Evolutionary conservation across 2,888 invertebrate species (phyloP).

Genomic region (Drosophila fungiperda): DNA sequence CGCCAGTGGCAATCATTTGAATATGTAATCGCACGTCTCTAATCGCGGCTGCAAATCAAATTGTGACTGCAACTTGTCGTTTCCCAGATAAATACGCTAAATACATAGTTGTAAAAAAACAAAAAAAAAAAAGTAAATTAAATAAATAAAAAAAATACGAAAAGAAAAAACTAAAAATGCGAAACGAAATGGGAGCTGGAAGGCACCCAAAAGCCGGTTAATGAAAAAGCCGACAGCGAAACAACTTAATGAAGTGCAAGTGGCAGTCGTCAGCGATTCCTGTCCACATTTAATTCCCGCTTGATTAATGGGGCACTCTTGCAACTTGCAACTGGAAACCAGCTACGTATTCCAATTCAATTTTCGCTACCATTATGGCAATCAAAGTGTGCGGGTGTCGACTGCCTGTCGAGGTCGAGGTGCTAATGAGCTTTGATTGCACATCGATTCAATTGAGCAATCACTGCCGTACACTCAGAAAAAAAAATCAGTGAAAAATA

Average conservation of each 20-base stretch:
- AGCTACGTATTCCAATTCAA: constrained; percentile 5
- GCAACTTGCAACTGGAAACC: constrained; percentile 17
- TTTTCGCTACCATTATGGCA: constrained; percentile 23
- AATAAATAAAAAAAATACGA: background rate
- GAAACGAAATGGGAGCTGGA: constrained; percentile 6
- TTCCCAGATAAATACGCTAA: constrained; percentile 49
- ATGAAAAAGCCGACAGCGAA: constrained; percentile 52
- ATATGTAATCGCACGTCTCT: constrained; percentile 66
- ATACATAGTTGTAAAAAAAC: constrained; percentile 20
- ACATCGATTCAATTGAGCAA: background rate
- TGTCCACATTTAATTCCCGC: constrained; percentile 41
- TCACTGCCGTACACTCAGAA: background rate
- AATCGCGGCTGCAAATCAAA: constrained; percentile 72
- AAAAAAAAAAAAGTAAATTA: background rate
- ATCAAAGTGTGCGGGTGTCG: constrained; percentile 29
- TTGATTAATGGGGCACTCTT: constrained; percentile 47
- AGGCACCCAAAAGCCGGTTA: constrained; percentile 37
- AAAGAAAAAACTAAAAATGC: constrained; percentile 1
- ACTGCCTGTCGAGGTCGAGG: constrained; percentile 28
- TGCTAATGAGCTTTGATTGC: constrained; percentile 32
- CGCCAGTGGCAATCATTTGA: constrained; percentile 74
- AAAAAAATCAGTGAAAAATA: background rate
- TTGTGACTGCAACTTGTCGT: constrained; percentile 55
- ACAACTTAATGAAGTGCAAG: constrained; percentile 52
- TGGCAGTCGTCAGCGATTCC: constrained; percentile 45